These are phyloP conservation scores for Onthophagus sagittarius DNA, from an alignment of 2,888 invertebrate species.

Conservation along the genomic window DNA sequence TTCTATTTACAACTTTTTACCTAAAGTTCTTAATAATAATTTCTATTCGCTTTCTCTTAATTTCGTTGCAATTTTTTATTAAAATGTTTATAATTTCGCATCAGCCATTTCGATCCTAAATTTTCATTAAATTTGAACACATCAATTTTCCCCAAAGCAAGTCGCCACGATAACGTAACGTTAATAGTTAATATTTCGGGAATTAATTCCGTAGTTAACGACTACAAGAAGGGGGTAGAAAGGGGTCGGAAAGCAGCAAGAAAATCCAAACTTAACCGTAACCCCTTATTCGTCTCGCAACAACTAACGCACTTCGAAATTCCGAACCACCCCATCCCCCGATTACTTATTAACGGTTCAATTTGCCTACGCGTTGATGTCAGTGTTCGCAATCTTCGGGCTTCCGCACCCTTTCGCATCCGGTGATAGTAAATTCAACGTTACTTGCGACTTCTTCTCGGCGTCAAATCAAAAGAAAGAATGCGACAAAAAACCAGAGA, in stretches of 20 bases:
- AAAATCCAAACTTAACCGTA: conserved; percentile 5
- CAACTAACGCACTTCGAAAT: conserved; percentile 5
- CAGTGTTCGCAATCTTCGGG: background rate
- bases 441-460: background rate
- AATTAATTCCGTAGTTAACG: conserved; percentile 22
- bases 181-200: conserved; percentile 28
- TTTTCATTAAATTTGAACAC: background rate
- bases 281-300: background rate
- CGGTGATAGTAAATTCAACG: background rate
- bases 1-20: no score
- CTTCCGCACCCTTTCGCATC: background rate
- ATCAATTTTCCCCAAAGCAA: background rate
- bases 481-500: background rate
- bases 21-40: no score
- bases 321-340: conserved; percentile 14
- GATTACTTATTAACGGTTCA: conserved; percentile 24
- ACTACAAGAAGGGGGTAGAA: background rate
- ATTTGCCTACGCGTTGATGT: conserved; percentile 16
- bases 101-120: background rate
- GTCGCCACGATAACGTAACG: background rate
- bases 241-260: conserved; percentile 21
- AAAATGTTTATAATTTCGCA: no score
- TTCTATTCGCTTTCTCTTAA: no score
- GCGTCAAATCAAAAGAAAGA: background rate
- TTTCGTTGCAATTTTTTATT: background rate